Conservation (phyloP, 2,888 invertebrate genomes). For the Strigamia crassipes region DNA sequence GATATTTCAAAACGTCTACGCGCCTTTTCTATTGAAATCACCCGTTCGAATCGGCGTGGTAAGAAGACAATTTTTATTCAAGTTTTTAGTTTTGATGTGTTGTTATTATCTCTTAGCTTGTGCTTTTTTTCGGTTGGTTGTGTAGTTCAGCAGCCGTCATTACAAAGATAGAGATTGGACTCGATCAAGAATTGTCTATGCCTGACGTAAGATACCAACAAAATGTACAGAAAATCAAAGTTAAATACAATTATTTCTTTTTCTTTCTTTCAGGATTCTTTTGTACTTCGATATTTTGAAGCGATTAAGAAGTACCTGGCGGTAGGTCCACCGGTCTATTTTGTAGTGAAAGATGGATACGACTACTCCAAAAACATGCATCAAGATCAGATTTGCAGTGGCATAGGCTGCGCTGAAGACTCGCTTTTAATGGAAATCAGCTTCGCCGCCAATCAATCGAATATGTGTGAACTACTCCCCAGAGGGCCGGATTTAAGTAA, state of each 20-base stretch:
- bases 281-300: conserved; percentile 88
- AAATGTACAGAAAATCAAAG: too few species aligned
- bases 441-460: not conserved
- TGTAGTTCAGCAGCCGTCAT: conserved; percentile 87
- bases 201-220: conserved; percentile 79
- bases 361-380: conserved; percentile 58
- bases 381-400: conserved; percentile 62
- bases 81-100: not conserved
- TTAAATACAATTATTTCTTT: too few species aligned
- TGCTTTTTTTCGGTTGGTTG: conserved; percentile 89
- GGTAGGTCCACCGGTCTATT: conserved; percentile 92
- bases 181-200: conserved; percentile 96
- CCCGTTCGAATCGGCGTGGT: conserved; percentile 7
- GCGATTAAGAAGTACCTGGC: conserved; percentile 80
- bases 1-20: conserved; percentile 83
- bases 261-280: conserved; percentile 70
- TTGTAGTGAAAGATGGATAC: conserved; percentile 75
- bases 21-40: conserved; percentile 78
- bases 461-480: not conserved
- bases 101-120: conserved; percentile 62
- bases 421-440: conserved; percentile 51
- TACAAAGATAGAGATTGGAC: conserved; percentile 86
- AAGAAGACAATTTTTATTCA: conserved; percentile 13
- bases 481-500: too few species aligned
- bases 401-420: conserved; percentile 52